A percentile compares a stretch with the other conserved stretches of the same genome.
These are phyloP conservation scores for Psittacus erithacus DNA, from an alignment of 2,113 vertebrate genomes.

Conservation along the genomic window DNA sequence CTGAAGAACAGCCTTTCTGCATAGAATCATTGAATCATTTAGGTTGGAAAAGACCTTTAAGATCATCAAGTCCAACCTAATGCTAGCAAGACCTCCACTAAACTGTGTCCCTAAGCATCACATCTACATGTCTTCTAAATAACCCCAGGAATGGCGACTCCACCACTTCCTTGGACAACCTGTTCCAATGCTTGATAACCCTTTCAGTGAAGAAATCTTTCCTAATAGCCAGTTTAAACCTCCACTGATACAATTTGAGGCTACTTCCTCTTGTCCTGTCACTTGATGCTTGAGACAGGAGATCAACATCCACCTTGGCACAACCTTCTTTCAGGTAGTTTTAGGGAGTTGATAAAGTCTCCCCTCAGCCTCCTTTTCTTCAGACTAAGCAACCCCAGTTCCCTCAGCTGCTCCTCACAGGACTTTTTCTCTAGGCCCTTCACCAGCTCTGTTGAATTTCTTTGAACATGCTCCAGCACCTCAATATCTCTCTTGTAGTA, in stretches of 20 bases:
- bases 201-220: background rate
- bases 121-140: fast-evolving
- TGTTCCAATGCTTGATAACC: background rate
- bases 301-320: fast-evolving
- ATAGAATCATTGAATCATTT: background rate
- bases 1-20: background rate
- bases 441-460: fast-evolving
- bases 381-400: background rate
- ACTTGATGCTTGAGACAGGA: background rate
- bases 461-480: fast-evolving
- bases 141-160: background rate
- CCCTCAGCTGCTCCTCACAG: fast-evolving
- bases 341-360: background rate
- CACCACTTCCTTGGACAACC: background rate
- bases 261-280: fast-evolving
- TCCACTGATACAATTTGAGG: background rate
- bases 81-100: background rate
- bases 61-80: background rate
- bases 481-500: background rate
- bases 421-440: background rate
- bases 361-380: background rate
- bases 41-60: background rate
- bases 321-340: background rate
- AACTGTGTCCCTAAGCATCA: background rate
- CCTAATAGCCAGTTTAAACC: background rate